Evolutionary conservation across 2,888 invertebrate species (phyloP).

Genomic region (Pristionchus japonicus): DNA sequence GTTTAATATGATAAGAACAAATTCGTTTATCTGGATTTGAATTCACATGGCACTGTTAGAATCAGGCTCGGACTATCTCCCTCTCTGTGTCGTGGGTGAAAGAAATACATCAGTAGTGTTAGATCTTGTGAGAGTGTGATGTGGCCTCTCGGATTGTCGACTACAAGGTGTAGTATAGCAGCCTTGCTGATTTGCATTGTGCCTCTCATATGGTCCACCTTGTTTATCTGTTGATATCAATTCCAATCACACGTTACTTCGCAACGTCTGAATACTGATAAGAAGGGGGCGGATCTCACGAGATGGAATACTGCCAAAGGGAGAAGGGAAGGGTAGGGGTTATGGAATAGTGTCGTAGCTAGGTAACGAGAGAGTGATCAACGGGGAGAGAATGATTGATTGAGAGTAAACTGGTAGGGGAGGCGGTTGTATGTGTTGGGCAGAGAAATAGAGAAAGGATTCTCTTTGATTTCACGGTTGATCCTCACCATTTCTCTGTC

Average conservation of each 20-base stretch:
- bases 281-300: neutral
- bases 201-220: neutral
- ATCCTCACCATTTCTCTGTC: neutral
- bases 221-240: neutral
- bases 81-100: neutral
- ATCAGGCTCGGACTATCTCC: neutral
- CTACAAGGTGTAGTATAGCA: slow-evolving; percentile 3
- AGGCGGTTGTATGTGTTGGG: neutral
- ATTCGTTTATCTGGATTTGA: neutral
- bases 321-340: neutral
- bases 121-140: neutral
- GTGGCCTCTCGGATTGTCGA: neutral
- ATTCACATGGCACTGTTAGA: neutral
- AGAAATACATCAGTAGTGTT: neutral
- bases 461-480: neutral
- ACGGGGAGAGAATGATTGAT: neutral
- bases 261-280: neutral
- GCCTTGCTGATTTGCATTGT: neutral
- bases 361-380: neutral
- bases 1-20: neutral
- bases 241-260: neutral
- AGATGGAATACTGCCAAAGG: neutral
- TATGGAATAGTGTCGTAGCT: neutral
- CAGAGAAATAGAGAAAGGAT: neutral
- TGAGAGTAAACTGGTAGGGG: neutral